These are phyloP conservation scores for Leucania comma DNA, from an alignment of 2,888 invertebrate species.

Conservation along the genomic window DNA sequence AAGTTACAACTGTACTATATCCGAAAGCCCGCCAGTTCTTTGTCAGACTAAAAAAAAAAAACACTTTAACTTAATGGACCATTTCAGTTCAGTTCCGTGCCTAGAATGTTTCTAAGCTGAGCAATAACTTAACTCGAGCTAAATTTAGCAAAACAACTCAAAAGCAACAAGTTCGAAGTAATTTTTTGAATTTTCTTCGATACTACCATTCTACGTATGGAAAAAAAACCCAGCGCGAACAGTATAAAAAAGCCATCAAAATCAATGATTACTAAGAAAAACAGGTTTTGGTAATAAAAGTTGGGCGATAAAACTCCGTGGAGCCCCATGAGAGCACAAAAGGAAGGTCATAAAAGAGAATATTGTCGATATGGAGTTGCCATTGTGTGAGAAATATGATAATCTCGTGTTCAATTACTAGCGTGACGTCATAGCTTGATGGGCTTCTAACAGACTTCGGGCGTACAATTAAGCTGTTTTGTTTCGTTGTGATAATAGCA, in stretches of 20 bases:
- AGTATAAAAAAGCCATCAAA: conserved; percentile 63
- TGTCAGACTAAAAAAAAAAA: conserved; percentile 39
- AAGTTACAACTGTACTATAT: conserved; percentile 47
- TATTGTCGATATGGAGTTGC: conserved; percentile 66
- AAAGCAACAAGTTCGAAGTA: conserved; percentile 45
- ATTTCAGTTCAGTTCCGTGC: conserved; percentile 57
- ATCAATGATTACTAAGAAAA: conserved; percentile 74
- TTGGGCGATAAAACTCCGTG: conserved; percentile 76
- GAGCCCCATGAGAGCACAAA: conserved; percentile 68
- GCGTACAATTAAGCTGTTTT: conserved; percentile 30
- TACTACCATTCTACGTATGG: not conserved
- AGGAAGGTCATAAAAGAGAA: conserved; percentile 71
- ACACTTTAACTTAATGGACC: conserved; percentile 52
- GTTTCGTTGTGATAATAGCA: conserved; percentile 33
- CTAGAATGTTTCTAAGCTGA: conserved; percentile 56
- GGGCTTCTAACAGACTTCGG: conserved; percentile 40
- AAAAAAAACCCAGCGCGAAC: not conserved
- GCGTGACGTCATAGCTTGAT: conserved; percentile 38
- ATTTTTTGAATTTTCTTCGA: not conserved
- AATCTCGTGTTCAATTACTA: conserved; percentile 56
- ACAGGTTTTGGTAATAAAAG: conserved; percentile 76
- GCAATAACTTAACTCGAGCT: conserved; percentile 36
- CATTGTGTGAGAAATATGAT: conserved; percentile 57
- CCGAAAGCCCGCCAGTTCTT: conserved; percentile 24
- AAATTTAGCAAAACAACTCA: conserved; percentile 28